Evolutionary conservation across 2,113 vertebrate species (phyloP).

Genomic region (Mungos mungo): DNA sequence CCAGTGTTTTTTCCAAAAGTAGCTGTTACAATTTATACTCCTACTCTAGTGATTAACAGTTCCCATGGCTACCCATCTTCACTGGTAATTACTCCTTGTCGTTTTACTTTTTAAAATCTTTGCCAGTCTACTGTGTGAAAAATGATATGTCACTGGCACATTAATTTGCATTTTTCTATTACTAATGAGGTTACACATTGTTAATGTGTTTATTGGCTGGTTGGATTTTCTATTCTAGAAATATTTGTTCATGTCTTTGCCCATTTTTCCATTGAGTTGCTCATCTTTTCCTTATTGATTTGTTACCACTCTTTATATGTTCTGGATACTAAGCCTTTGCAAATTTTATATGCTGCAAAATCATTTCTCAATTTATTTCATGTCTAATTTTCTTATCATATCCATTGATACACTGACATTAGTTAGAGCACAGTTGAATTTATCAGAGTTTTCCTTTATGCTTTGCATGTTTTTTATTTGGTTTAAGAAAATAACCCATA

Average conservation of each 20-base stretch:
- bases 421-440: neutral
- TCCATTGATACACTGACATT: neutral
- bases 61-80: neutral
- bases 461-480: neutral
- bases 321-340: neutral
- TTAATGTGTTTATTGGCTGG: neutral
- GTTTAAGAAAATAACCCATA: neutral
- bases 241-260: neutral
- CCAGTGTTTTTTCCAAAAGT: neutral
- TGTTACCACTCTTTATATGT: neutral
- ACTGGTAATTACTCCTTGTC: neutral
- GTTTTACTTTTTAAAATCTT: neutral
- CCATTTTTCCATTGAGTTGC: neutral
- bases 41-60: neutral
- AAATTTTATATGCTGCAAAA: neutral
- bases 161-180: neutral
- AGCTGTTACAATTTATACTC: neutral
- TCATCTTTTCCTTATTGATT: neutral
- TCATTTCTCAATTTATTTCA: neutral
- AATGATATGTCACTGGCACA: neutral
- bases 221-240: neutral
- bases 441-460: neutral
- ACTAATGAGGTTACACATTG: neutral
- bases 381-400: neutral
- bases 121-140: neutral